These are phyloP conservation scores for Gambelia wislizenii DNA, from an alignment of 2,797 vertebrate genomes.

Conservation along the genomic window DNA sequence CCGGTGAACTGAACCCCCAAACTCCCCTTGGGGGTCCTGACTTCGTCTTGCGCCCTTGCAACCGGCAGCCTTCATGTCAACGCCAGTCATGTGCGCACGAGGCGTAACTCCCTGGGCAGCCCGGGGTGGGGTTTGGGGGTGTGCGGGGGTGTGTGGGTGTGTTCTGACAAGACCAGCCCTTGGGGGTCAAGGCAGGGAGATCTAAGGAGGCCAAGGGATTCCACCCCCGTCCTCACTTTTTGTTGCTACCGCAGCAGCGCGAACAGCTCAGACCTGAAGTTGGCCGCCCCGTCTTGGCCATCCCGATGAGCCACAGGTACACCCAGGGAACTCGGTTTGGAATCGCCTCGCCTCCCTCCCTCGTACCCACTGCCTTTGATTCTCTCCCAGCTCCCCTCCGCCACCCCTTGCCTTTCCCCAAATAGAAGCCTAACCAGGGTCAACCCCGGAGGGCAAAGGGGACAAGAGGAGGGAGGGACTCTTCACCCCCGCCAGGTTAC, in stretches of 20 bases:
- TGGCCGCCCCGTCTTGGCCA: neutral
- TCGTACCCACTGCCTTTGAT: too few relatives aligned
- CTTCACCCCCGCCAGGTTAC: neutral
- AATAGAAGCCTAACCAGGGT: neutral
- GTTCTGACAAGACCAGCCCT: neutral
- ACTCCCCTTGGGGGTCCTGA: neutral
- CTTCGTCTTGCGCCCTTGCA: neutral
- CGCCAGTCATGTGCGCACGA: accelerated
- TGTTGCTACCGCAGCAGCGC: neutral
- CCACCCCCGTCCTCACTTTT: neutral
- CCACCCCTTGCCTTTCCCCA: neutral
- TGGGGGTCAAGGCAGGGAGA: neutral
- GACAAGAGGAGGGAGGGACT: neutral
- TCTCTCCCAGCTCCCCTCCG: too few relatives aligned
- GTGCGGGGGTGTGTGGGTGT: neutral
- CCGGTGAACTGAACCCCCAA: too few relatives aligned
- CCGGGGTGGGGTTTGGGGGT: neutral
- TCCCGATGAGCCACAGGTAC: neutral
- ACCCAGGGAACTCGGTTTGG: neutral
- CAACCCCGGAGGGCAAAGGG: neutral
- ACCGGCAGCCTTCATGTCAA: accelerated
- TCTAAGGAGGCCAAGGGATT: neutral
- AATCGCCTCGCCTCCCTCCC: neutral
- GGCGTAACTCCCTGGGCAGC: neutral
- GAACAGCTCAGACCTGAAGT: neutral